Percentiles rank a stretch among this genome's conserved stretches.
These are phyloP conservation scores for Gonioctena quinquepunctata DNA, from an alignment of 1,140 invertebrate genomes.

Conservation along the genomic window DNA sequence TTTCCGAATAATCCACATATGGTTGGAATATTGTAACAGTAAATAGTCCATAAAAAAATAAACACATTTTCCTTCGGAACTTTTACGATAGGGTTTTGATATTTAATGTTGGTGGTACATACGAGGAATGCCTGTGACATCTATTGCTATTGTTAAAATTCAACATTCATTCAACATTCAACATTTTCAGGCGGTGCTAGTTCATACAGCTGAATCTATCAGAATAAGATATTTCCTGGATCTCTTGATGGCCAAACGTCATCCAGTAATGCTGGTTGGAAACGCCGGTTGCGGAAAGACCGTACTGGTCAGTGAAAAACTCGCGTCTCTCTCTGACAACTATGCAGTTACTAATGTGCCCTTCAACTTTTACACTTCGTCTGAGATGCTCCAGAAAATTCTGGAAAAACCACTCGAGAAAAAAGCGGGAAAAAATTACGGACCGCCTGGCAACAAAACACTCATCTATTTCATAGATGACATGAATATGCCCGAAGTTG, in stretches of 20 bases:
- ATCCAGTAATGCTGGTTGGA: slow-evolving; percentile 94
- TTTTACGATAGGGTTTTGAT: too few species aligned
- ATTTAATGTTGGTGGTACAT: too few species aligned
- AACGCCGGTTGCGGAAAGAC: slow-evolving; percentile 91
- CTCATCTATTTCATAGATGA: slow-evolving; percentile 97
- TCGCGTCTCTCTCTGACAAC: slow-evolving; percentile 80
- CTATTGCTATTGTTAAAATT: too few species aligned
- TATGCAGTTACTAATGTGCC: slow-evolving; percentile 90
- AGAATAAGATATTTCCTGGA: slow-evolving; percentile 88
- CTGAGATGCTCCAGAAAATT: slow-evolving; percentile 94
- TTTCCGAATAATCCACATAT: too few species aligned
- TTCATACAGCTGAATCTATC: slow-evolving; percentile 93
- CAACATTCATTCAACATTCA: too few species aligned
- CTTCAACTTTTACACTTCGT: slow-evolving; percentile 96
- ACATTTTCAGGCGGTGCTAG: slow-evolving; percentile 79
- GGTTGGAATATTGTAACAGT: too few species aligned
- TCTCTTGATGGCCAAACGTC: slow-evolving; percentile 81
- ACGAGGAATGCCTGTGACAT: too few species aligned
- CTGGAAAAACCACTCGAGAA: slow-evolving; percentile 96
- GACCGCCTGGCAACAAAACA: slow-evolving; percentile 91
- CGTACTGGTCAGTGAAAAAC: slow-evolving; percentile 84
- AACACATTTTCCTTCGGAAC: too few species aligned
- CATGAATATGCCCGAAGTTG: slow-evolving; percentile 97
- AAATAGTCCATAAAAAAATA: too few species aligned
- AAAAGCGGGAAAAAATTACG: slow-evolving; percentile 94